Percentiles rank a stretch among this genome's conserved stretches.
These are phyloP conservation scores for Tolmerus cingulatus DNA, from an alignment of 2,888 invertebrate genomes.

Conservation along the genomic window DNA sequence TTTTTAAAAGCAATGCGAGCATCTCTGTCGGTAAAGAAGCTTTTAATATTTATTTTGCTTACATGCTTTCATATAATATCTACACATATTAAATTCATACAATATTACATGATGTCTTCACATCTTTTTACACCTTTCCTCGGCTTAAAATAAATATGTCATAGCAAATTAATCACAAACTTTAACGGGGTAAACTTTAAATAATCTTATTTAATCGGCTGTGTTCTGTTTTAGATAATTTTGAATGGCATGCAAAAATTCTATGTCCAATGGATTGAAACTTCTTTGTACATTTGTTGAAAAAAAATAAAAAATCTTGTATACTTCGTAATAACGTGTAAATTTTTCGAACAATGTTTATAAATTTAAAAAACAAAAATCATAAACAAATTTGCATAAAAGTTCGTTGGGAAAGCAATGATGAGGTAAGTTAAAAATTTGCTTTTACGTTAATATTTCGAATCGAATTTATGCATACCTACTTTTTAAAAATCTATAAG, in stretches of 20 bases:
- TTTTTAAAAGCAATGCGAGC: neutral
- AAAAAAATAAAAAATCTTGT: neutral
- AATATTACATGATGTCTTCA: neutral
- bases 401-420: neutral
- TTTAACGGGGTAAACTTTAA: neutral
- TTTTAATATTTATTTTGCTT: neutral
- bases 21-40: neutral
- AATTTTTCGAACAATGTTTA: neutral
- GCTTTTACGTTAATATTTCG: neutral
- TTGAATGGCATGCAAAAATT: neutral
- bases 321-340: neutral
- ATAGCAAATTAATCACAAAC: neutral
- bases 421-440: neutral
- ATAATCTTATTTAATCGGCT: neutral
- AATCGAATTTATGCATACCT: neutral
- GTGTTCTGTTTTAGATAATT: neutral
- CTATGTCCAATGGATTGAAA: neutral
- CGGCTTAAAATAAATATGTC: neutral
- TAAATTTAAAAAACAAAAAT: neutral
- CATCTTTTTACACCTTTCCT: neutral
- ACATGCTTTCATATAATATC: neutral
- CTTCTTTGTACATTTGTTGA: neutral
- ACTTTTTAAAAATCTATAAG: neutral
- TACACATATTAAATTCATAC: neutral
- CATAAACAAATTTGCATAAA: neutral